Conservation (phyloP, 2,113 vertebrate species). For the Malaclemys terrapin region DNA sequence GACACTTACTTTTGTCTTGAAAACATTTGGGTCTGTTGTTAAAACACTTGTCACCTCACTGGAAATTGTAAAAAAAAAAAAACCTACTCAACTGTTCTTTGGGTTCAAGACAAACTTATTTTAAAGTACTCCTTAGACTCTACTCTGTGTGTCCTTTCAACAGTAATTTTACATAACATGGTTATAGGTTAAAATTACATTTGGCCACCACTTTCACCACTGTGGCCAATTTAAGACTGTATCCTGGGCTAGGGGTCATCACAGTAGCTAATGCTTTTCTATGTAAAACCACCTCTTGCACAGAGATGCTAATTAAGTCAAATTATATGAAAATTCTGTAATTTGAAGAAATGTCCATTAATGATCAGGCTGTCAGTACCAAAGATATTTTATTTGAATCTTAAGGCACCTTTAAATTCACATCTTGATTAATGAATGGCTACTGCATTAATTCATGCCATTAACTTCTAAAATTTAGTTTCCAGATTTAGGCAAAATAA, state of each 20-base stretch:
- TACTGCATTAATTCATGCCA: neutral
- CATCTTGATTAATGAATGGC: neutral
- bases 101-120: neutral
- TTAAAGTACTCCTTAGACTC: neutral
- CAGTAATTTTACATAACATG: neutral
- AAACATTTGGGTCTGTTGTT: neutral
- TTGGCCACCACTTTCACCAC: neutral
- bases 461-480: slow-evolving; percentile 5
- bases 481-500: neutral
- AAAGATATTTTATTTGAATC: neutral
- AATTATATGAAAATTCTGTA: slow-evolving; percentile 1
- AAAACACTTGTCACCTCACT: neutral
- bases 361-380: slow-evolving; percentile 44
- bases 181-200: neutral
- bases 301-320: slow-evolving; percentile 16
- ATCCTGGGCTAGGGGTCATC: neutral
- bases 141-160: neutral
- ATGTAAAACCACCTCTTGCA: neutral
- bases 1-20: neutral
- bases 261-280: slow-evolving; percentile 14
- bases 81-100: neutral
- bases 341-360: slow-evolving; percentile 52
- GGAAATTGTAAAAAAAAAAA: neutral
- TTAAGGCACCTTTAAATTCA: slow-evolving; percentile 37
- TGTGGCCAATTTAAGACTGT: neutral